Evolutionary conservation across 2,113 vertebrate genomes (phyloP).

Genomic region (Dendrocopos noguchii): DNA sequence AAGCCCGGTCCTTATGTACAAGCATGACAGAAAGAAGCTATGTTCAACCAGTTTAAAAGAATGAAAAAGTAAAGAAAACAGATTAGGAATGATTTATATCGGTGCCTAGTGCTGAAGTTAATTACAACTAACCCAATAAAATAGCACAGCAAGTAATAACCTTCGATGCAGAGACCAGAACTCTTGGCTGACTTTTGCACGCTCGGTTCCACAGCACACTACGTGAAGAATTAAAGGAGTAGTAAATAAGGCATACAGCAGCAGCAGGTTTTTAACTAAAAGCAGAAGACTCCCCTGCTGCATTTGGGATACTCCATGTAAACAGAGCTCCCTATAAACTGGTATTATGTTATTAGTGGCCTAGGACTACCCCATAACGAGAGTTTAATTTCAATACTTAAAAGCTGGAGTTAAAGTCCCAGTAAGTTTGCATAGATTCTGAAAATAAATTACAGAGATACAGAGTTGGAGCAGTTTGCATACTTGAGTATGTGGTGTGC

Average conservation of each 20-base stretch:
- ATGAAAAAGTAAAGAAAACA: slow-evolving; percentile 81
- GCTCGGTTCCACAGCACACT: slow-evolving; percentile 76
- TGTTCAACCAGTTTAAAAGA: slow-evolving; percentile 72
- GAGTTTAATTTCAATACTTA: slow-evolving; percentile 68
- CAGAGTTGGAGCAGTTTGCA: background rate
- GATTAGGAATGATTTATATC: slow-evolving; percentile 83
- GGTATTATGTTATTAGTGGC: slow-evolving; percentile 50
- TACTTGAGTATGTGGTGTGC: background rate
- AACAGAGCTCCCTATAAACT: slow-evolving; percentile 65
- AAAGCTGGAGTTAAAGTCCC: slow-evolving; percentile 32
- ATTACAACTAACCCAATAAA: slow-evolving; percentile 87
- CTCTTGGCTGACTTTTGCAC: slow-evolving; percentile 76
- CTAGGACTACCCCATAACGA: slow-evolving; percentile 55
- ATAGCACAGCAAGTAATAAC: slow-evolving; percentile 82
- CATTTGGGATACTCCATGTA: slow-evolving; percentile 61
- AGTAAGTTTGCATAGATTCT: slow-evolving; percentile 12
- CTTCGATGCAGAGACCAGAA: slow-evolving; percentile 76
- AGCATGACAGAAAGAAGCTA: slow-evolving; percentile 74
- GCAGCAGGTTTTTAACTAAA: slow-evolving; percentile 78
- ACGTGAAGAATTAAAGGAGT: slow-evolving; percentile 79
- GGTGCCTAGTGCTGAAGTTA: slow-evolving; percentile 82
- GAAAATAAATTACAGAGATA: background rate
- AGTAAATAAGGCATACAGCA: slow-evolving; percentile 80
- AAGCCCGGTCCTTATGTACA: slow-evolving; percentile 63
- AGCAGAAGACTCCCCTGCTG: slow-evolving; percentile 77